Conservation (phyloP, 2,113 vertebrate genomes). For the Labeo rohita region DNA sequence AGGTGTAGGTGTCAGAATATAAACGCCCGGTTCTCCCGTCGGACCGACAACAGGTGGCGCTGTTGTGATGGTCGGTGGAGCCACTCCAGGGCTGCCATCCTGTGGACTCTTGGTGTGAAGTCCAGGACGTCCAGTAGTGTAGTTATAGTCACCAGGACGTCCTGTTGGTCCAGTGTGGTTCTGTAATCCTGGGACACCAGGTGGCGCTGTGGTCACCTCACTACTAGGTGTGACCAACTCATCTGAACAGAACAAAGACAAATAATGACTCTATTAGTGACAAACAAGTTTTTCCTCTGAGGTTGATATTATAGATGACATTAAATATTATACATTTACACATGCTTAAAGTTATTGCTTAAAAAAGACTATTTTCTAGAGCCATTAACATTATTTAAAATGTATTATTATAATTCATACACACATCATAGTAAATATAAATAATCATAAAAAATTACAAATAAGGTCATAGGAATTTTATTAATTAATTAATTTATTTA, state of each 20-base stretch:
- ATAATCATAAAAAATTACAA: too few relatives aligned
- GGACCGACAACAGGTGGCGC: conserved; percentile 32
- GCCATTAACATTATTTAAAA: not conserved
- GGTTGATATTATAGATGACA: not conserved
- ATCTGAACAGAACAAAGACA: conserved; percentile 58
- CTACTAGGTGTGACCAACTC: conserved; percentile 68
- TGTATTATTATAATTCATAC: not conserved
- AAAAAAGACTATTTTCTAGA: not conserved
- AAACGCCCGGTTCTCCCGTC: conserved; percentile 60
- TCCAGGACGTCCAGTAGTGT: conserved; percentile 65
- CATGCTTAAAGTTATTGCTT: not conserved
- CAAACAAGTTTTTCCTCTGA: not conserved
- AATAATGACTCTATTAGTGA: not conserved
- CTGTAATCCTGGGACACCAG: conserved; percentile 64
- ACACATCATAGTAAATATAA: not conserved
- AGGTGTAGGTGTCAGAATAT: conserved; percentile 47
- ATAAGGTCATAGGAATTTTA: too few relatives aligned
- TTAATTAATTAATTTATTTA: too few relatives aligned
- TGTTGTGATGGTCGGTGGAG: conserved; percentile 38
- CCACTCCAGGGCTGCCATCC: conserved; percentile 66
- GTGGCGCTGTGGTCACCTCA: conserved; percentile 50
- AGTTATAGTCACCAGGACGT: conserved; percentile 56
- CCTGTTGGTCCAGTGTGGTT: conserved; percentile 66
- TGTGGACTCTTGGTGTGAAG: conserved; percentile 60
- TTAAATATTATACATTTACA: not conserved